Conservation (phyloP, 2,888 invertebrate genomes). For the Rhimphoctona megacephalus region DNA sequence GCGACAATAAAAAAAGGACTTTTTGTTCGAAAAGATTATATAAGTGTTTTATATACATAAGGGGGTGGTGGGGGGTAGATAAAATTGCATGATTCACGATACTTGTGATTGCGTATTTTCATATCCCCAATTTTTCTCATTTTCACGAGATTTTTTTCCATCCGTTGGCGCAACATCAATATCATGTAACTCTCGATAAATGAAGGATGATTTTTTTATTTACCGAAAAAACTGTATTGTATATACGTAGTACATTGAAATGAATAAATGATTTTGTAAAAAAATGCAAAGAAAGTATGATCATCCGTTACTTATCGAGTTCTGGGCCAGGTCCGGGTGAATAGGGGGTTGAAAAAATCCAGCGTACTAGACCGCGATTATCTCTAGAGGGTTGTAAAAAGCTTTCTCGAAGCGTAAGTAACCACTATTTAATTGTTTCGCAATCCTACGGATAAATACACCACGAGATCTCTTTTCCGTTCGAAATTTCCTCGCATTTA, state of each 20-base stretch:
- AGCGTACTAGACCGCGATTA: conserved; percentile 84
- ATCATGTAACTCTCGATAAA: conserved; percentile 42
- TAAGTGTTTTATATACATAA: conserved; percentile 67
- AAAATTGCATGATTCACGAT: conserved; percentile 54
- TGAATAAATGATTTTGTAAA: background rate
- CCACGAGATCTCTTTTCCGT: conserved; percentile 72
- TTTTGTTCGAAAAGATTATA: conserved; percentile 51
- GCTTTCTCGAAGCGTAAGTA: conserved; percentile 78
- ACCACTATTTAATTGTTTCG: conserved; percentile 74
- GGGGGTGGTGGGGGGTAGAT: conserved; percentile 43
- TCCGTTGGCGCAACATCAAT: conserved; percentile 56
- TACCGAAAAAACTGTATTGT: background rate
- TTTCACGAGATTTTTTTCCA: conserved; percentile 9
- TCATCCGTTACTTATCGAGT: conserved; percentile 36
- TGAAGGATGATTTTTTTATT: conserved; percentile 27
- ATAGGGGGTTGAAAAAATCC: conserved; percentile 75
- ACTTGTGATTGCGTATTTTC: conserved; percentile 49
- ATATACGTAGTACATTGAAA: background rate
- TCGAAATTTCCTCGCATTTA: conserved; percentile 75
- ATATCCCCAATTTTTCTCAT: conserved; percentile 35
- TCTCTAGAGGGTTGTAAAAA: conserved; percentile 74
- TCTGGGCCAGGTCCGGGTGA: conserved; percentile 44
- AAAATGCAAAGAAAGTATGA: conserved; percentile 15
- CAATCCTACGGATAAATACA: conserved; percentile 71
- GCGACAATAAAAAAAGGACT: conserved; percentile 46